Base-by-base conservation (phyloP, 2,797 vertebrate genomes). In the Masticophis lateralis region DNA sequence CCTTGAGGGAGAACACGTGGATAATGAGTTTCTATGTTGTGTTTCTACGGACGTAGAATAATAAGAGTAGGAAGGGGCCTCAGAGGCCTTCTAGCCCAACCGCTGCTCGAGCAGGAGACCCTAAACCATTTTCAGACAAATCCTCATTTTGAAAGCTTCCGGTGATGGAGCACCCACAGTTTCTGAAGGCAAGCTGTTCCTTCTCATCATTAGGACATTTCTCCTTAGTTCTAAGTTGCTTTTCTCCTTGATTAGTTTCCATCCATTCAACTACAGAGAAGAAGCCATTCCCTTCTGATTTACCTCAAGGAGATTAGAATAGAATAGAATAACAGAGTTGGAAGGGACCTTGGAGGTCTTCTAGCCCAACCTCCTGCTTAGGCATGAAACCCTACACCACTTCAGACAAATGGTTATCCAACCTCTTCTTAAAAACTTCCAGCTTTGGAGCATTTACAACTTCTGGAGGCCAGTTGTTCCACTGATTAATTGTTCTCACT, bases 251-350 rank as follows among this genome's bases (percentile, higher is more conserved):
- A n/a, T 66, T 5, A 6, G 28, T 66, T n/a, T n/a, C 12, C 63
- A 66, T 14, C 13, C 28, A 4, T 27, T 79, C 37, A 79, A 60
- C 56, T 89, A 51, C 27, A 60, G 66, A 56, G 55, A 79, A 51
- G 18, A n/a, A 93, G 92, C 94, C 86, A 37, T 87, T 57, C 90
- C 10, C 86, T 86, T 63, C 55, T 28, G 3, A 95, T 66, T 91
- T 57, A 90, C 94, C 96, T 96, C 96, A 96, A 92, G 91, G 95
- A 92, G 94, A 95, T 8, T 22, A 60, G 59, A 60, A 20, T 59
- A 59, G 5, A 59, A 60, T 60, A 8, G 59, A 60, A 25, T 25
- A 60, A 9, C 22, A 60, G 22, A 25, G 0, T 3, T 25, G 2
- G 22, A 60, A 60, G 8, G 22, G 0, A 25, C 59, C 2, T 60